Evolutionary conservation across 1,140 invertebrate genomes (phyloP).

Genomic region (Dryas iulia): DNA sequence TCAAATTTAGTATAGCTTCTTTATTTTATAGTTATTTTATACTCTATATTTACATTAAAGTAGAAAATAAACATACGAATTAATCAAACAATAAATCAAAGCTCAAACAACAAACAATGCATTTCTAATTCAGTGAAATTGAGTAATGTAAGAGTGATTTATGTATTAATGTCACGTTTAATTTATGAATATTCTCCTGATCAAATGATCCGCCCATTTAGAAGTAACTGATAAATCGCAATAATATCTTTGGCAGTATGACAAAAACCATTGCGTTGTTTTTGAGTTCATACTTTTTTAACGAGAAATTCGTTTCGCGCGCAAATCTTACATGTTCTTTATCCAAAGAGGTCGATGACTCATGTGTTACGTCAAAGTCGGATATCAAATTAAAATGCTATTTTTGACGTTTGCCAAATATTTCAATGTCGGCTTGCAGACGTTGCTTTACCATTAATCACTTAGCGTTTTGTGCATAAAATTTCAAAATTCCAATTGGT

Average conservation of each 20-base stretch:
- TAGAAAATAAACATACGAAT: not conserved
- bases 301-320: slow-evolving; percentile 35
- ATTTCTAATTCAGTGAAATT: not conserved
- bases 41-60: not conserved
- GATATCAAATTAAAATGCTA: slow-evolving; percentile 28
- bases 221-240: slow-evolving; percentile 16
- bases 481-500: not conserved
- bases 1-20: not conserved
- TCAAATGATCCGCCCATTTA: not conserved
- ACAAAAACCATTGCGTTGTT: slow-evolving; percentile 29
- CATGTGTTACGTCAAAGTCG: slow-evolving; percentile 29
- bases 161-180: not conserved
- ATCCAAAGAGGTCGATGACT: slow-evolving; percentile 46
- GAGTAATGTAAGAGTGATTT: not conserved
- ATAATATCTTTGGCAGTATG: slow-evolving; percentile 36
- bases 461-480: not conserved
- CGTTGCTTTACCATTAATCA: not conserved
- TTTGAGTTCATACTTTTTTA: slow-evolving; percentile 26
- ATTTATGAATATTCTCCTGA: slow-evolving; percentile 1
- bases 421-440: slow-evolving; percentile 35
- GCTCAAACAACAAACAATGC: not conserved
- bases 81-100: slow-evolving; percentile 1
- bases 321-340: slow-evolving; percentile 40
- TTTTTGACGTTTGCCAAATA: slow-evolving; percentile 28
- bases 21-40: not conserved